Evolutionary conservation across 2,888 invertebrate genomes (phyloP), one percentile per base, ranked within the genome.

Genomic region (Nomada flava): DNA sequence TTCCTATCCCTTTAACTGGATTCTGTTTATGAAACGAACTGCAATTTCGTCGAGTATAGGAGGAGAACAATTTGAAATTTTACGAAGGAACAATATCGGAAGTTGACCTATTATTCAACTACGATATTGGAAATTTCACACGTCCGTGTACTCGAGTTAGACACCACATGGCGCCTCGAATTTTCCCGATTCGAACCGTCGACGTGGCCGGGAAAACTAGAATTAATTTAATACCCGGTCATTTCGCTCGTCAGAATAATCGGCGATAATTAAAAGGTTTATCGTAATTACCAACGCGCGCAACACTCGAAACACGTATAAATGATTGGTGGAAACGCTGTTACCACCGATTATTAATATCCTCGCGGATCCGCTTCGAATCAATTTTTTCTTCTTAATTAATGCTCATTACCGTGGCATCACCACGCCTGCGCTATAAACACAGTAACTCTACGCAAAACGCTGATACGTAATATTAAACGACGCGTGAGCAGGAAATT

Each of bases 201-300:
- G 55, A 59, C n/a, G 57, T 2, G 29, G 13, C 70, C 55, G 4
- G 65, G 68, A 55, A 42, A 76, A 76, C 53, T 62, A 53, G 69
- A 59, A 82, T 82, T 79, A 79, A 84, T 82, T 78, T 67, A 29
- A 70, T 53, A 36, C 36, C 64, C 36, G 65, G 36, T 57, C 72
- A 67, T 75, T 75, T 69, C 59, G 47, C 60, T 69, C 57, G 75
- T 76, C 69, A 29, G 71, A 71, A 71, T 83, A 82, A 75, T 78
- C 78, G 67, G 68, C 72, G 74, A 75, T 75, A 72, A 82, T 82
- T 75, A 75, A 83, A 82, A 83, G 83, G 78, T 73, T 78, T 64
- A 82, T 68, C 63, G 82, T 78, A 78, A 82, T 83, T 75, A 63
- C 78, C 63, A 44, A 26, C 57, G 26, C 69, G 59, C 52, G 53